Base-by-base conservation (phyloP, 2,888 invertebrate genomes). In the Calephelis perditalis region DNA sequence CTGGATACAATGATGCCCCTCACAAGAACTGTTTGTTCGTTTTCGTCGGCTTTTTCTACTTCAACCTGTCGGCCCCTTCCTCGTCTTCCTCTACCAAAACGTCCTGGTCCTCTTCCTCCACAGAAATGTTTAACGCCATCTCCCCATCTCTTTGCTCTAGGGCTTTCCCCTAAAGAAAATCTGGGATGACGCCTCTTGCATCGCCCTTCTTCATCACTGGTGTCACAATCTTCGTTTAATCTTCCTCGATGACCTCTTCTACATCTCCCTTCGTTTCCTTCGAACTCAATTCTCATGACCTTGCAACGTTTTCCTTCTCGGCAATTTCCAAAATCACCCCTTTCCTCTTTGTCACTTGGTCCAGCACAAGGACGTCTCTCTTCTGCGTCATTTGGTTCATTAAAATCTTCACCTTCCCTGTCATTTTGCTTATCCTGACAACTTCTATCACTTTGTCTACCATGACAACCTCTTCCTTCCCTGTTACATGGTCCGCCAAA, bases 1-100 rank as follows among this genome's bases (percentile, higher is more conserved):
- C 49, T 52, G 6, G 49, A 52, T 11, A 52, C 52, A 52, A 52
- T 52, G 35, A 52, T 11, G 11, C 35, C 52, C 35, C 52, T 26
- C 6, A 52, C 35, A 10, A 52, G 52, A 1, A 52, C 52, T 6
- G 52, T 52, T 52, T 52, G 26, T 52, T 52, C 52, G 26, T 11
- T 52, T 35, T 26, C 26, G 11, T 52, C 52, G 11, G 2, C 52
- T 6, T 4, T 7, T 52, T 11, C 11, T 35, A 35, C 52, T 52
- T 52, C 52, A 6, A 26, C 11, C 11, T 8, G 49, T 49, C 4
- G 9, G 15, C 9, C 49, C 3, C 49, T 12, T 9, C 4, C 49
- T 10, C 5, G 49, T 26, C 15, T 49, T 3, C 9, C 26, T 26
- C 10, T 9, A 26, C 35, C 26, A 35, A 52, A 52, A 35, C 52